A percentile compares a stretch with the other conserved stretches of the same genome.
Evolutionary conservation across 1,140 invertebrate species (phyloP).

Genomic region (Heterodera carotae): DNA sequence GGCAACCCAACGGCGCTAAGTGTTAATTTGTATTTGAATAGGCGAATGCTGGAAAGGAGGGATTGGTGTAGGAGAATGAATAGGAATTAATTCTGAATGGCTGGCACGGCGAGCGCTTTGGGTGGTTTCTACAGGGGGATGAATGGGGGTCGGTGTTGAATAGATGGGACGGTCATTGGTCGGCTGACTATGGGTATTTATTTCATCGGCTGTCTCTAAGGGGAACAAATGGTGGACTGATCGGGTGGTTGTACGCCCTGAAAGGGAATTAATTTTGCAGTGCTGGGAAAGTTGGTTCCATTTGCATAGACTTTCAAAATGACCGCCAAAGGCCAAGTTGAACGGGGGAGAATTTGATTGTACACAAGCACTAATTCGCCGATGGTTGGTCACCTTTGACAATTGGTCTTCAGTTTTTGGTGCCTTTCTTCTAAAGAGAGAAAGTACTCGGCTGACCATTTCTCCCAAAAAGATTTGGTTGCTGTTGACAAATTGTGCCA

Average conservation of each 20-base stretch:
- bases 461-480: neutral
- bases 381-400: neutral
- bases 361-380: neutral
- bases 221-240: conserved; percentile 5
- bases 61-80: too few species aligned
- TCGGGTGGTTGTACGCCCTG: neutral
- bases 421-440: neutral
- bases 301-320: neutral
- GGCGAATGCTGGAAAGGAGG: too few species aligned
- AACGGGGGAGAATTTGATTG: neutral
- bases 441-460: neutral
- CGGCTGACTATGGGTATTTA: neutral
- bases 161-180: too few species aligned
- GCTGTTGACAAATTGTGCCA: neutral
- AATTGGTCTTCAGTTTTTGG: neutral
- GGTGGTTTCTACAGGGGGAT: too few species aligned
- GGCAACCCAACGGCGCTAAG: too few species aligned
- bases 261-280: neutral
- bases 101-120: too few species aligned
- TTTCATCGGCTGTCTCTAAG: neutral
- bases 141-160: too few species aligned
- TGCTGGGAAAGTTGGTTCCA: neutral
- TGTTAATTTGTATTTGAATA: too few species aligned
- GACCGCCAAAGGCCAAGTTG: neutral
- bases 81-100: too few species aligned